Evolutionary conservation across 2,113 vertebrate species (phyloP).

Genomic region (Malaclemys terrapin): DNA sequence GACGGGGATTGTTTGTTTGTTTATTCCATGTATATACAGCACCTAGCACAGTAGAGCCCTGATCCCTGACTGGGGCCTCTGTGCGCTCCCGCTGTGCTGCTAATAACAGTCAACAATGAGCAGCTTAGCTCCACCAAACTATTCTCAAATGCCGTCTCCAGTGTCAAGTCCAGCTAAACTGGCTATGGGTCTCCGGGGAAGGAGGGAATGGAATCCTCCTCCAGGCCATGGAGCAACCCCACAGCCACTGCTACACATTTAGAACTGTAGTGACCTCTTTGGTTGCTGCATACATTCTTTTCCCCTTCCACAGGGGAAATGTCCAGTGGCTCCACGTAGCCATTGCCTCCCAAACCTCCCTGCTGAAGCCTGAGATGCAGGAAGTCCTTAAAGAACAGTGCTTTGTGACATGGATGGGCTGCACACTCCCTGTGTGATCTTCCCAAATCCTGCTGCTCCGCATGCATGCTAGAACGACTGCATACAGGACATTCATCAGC

Average conservation of each 20-base stretch:
- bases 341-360: background rate
- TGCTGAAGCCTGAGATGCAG: background rate
- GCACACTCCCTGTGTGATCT: background rate
- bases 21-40: background rate
- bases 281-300: background rate
- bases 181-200: background rate
- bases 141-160: background rate
- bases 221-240: background rate
- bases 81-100: background rate
- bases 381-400: background rate
- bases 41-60: background rate
- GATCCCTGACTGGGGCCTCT: background rate
- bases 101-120: background rate
- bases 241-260: background rate
- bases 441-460: background rate
- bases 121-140: background rate
- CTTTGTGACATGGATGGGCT: background rate
- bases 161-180: background rate
- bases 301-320: background rate
- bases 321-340: background rate
- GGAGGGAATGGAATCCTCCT: background rate
- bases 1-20: background rate
- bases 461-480: background rate
- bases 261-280: background rate
- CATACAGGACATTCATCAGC: background rate